These are phyloP conservation scores for Rhombomys opimus DNA, from an alignment of 2,113 vertebrate species.

Conservation along the genomic window DNA sequence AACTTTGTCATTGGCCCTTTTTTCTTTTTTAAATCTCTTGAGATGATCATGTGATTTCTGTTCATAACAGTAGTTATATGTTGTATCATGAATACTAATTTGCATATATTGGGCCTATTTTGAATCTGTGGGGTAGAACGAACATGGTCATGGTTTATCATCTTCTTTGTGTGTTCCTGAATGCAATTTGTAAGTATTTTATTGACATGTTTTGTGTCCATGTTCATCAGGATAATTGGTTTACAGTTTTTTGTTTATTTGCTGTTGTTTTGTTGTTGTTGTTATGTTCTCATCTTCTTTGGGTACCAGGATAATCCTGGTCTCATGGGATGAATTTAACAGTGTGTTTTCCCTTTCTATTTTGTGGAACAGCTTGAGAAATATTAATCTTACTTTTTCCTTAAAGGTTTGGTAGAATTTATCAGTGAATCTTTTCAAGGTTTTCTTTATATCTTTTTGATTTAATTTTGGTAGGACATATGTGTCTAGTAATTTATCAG, in stretches of 20 bases:
- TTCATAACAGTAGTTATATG: background rate
- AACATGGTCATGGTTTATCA: background rate
- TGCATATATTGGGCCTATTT: background rate
- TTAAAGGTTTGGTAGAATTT: background rate
- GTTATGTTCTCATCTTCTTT: too few species aligned
- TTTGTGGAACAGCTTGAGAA: background rate
- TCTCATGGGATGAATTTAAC: background rate
- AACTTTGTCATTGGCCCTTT: background rate
- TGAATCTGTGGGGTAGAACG: background rate
- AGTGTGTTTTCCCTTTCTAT: background rate
- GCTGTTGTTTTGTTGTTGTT: too few species aligned
- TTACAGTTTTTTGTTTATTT: too few species aligned
- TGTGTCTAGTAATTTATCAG: background rate
- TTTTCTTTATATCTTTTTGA: too few species aligned
- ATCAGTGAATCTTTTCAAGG: too few species aligned
- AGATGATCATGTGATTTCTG: background rate
- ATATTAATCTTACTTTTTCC: background rate
- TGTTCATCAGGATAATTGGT: too few species aligned
- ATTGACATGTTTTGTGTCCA: too few species aligned
- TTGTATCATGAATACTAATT: background rate
- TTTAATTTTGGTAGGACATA: background rate
- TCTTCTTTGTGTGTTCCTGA: background rate
- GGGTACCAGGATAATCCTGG: too few species aligned
- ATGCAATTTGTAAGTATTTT: too few species aligned
- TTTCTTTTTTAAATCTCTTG: background rate